Evolutionary conservation across 1,140 invertebrate genomes (phyloP).

Genomic region (Lepidurus arcticus): DNA sequence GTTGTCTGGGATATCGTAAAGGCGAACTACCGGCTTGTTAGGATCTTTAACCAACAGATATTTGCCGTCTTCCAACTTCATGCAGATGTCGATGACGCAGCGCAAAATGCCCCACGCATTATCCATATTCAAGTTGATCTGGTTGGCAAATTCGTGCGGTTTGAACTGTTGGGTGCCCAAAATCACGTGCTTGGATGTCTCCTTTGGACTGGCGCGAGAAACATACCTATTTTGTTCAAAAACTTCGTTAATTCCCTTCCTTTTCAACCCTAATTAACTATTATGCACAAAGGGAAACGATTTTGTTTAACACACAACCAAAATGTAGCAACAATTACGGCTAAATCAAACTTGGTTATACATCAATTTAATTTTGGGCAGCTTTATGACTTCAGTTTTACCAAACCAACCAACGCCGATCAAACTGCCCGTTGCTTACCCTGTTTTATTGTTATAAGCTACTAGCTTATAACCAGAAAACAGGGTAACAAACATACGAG

Average conservation of each 20-base stretch:
- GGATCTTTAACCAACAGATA: slow-evolving; percentile 99
- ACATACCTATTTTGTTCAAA: slow-evolving; percentile 63
- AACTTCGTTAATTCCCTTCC: neutral
- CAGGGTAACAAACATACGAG: too few relatives aligned
- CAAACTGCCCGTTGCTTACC: neutral
- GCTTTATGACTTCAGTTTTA: slow-evolving; percentile 8
- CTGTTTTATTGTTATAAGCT: too few relatives aligned
- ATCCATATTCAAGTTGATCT: slow-evolving; percentile 99
- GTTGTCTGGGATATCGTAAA: slow-evolving; percentile 96
- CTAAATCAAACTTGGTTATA: neutral
- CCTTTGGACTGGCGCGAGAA: slow-evolving; percentile 82
- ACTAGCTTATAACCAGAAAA: too few relatives aligned
- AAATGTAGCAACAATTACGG: neutral
- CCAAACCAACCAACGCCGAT: slow-evolving; percentile 10
- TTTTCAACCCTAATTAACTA: neutral
- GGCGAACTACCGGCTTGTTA: slow-evolving; percentile 91
- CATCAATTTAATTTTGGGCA: neutral
- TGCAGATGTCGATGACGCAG: slow-evolving; percentile 95
- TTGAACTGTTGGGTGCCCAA: slow-evolving; percentile 98
- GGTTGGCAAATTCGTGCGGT: slow-evolving; percentile 95
- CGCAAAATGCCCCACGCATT: slow-evolving; percentile 99
- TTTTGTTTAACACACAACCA: neutral
- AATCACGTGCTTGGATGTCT: slow-evolving; percentile 94
- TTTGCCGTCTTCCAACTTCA: slow-evolving; percentile 94
- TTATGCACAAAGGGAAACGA: neutral